Base-by-base conservation (phyloP, 2,113 vertebrate species). In the Heteronetta atricapilla region DNA sequence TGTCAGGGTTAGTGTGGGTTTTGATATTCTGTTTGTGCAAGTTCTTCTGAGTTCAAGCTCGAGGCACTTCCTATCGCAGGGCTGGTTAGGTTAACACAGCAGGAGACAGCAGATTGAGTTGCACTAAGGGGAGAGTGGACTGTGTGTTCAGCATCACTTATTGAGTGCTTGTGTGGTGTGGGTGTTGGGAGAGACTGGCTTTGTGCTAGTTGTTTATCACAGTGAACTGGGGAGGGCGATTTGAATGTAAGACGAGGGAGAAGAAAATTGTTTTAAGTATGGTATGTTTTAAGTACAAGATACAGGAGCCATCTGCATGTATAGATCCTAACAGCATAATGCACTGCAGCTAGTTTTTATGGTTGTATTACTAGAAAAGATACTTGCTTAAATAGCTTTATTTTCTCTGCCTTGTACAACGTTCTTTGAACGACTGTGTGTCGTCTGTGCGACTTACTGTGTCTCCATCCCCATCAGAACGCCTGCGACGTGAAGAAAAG, bases 401-500 rank as follows among this genome's bases (percentile, higher is more conserved):
- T 79, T 82, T 89, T 84, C 25, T 86, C 34, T 81, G 42, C 59
- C 31, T 77, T 0, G 0, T 64, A 19, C 48, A 31, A 3, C 3
- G 11, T 76, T 79, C 25, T 66, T 29, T 38, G 46, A 31, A 55
- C 31, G 18, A 11, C 20, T 62, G 13, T 48, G 22, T 60, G n/a
- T 79, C 1, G 0, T 23, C 34, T 2, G 4, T 62, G 40, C 84
- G 52, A 84, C 20, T 53, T 44, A 50, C 48, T 5, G 3, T 76
- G 50, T 84, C 25, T 23, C 21, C 22, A 8, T 56, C 40, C 68
- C 78, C 16, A 15, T 56, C 96, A 99, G 99, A 99, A 73, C 99
- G 99, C 48, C 98, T 99, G 68, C 98, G 99, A 25, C 97, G 99
- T 6, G 99, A 99, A 93, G 99, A 99, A 97, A 99, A 99, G 94